Conservation (phyloP, 2,888 invertebrate species). For the Cheilosia pagana region DNA sequence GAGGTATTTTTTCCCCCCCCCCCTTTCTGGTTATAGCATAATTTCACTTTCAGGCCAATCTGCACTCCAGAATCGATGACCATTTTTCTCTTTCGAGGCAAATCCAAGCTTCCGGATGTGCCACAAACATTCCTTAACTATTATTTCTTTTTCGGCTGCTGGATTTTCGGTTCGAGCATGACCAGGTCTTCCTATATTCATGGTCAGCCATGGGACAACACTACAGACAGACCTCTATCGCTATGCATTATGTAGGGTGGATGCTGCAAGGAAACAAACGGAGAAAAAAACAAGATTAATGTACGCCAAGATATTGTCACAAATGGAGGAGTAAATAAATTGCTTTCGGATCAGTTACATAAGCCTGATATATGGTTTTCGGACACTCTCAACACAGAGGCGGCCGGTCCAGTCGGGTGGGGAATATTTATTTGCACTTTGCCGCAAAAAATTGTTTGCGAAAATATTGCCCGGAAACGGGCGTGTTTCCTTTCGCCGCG, state of each 20-base stretch:
- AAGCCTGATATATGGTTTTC: constrained; percentile 58
- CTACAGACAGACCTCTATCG: constrained; percentile 10
- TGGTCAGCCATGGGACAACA: constrained; percentile 14
- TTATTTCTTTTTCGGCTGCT: constrained; percentile 33
- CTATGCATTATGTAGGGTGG: constrained; percentile 29
- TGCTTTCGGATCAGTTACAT: constrained; percentile 73
- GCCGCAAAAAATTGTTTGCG: constrained; percentile 60
- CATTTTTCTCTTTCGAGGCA: constrained; percentile 34
- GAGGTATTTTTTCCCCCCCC: background rate
- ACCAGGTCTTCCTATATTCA: constrained; percentile 23
- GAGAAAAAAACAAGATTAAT: constrained; percentile 55
- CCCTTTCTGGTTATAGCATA: constrained; percentile 36
- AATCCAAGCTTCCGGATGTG: constrained; percentile 51
- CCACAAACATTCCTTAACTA: constrained; percentile 60
- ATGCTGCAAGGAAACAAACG: constrained; percentile 5
- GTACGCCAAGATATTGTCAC: constrained; percentile 73
- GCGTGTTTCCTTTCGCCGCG: constrained; percentile 22
- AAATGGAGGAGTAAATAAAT: constrained; percentile 72
- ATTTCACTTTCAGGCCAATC: constrained; percentile 45
- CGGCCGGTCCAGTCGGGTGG: background rate
- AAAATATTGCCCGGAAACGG: constrained; percentile 44
- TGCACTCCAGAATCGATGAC: constrained; percentile 5
- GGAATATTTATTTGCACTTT: constrained; percentile 57
- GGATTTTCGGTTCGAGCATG: constrained; percentile 42
- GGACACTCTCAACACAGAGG: constrained; percentile 18